A percentile compares a stretch with the other conserved stretches of the same genome.
Conservation (phyloP, 2,797 vertebrate genomes). For the Kryptolebias ocellatus region DNA sequence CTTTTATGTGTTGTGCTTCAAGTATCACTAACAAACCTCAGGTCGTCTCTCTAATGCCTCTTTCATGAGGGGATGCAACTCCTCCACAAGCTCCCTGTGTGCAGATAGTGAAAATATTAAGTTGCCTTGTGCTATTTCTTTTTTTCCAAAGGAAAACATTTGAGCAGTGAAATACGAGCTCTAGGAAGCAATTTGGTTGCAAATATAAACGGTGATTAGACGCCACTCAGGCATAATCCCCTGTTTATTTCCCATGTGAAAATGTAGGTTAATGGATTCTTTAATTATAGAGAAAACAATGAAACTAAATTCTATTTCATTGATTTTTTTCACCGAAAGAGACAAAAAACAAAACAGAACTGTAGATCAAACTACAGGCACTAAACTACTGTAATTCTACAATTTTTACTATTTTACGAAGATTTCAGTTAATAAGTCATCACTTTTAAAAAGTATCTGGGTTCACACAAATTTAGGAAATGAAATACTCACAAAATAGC, state of each 20-base stretch:
- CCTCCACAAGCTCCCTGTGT: constrained; percentile 93
- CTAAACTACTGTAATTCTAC: too few species aligned
- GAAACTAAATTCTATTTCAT: constrained; percentile 28
- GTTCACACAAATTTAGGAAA: neutral
- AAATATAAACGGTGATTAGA: constrained; percentile 31
- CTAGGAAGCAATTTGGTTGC: constrained; percentile 26
- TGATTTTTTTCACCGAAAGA: constrained; percentile 8
- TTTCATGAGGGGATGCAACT: constrained; percentile 97
- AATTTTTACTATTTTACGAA: too few species aligned
- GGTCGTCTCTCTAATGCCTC: constrained; percentile 96
- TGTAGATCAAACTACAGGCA: neutral
- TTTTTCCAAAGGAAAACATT: constrained; percentile 5
- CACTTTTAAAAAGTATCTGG: too few species aligned
- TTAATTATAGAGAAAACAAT: constrained; percentile 35
- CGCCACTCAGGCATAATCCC: constrained; percentile 51
- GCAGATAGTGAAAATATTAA: constrained; percentile 14
- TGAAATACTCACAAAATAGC: neutral
- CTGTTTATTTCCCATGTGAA: constrained; percentile 45
- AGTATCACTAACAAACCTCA: constrained; percentile 84
- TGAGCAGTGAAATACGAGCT: constrained; percentile 20
- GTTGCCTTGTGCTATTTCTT: constrained; percentile 2
- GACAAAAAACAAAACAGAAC: neutral
- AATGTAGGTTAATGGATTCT: constrained; percentile 52
- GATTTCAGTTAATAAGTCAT: neutral
- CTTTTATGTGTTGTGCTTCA: neutral